A percentile compares a stretch with the other conserved stretches of the same genome.
phyloP scores from a whole-genome alignment of 2,113 vertebrate genomes.

The Coracopsis vasa region DNA sequence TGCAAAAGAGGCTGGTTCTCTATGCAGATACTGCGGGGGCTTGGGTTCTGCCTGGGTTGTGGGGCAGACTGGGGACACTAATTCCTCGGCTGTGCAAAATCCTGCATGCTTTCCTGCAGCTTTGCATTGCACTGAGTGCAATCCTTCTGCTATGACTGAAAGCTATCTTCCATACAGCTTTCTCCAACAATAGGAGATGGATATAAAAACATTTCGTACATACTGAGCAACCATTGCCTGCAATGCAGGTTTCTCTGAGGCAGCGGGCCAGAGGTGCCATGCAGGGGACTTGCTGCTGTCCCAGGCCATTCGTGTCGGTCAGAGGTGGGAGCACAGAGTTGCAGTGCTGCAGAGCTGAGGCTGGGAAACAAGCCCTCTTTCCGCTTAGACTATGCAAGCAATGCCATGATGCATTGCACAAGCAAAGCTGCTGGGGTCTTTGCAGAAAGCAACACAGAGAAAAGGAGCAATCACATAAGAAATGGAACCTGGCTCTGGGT shows the following conservation, averaged over 20 bases:
- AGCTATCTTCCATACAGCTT: background rate
- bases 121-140: accelerated
- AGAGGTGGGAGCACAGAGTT: background rate
- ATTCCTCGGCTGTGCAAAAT: background rate
- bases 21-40: too few relatives aligned
- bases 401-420: accelerated
- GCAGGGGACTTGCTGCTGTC: background rate
- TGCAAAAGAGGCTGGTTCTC: background rate
- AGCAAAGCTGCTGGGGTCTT: too few relatives aligned
- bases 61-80: background rate
- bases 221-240: background rate
- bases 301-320: accelerated
- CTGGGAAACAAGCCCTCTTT: background rate
- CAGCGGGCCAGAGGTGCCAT: background rate
- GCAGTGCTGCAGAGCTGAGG: background rate
- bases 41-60: background rate
- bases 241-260: too few relatives aligned
- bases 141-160: background rate
- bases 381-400: background rate
- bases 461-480: too few relatives aligned
- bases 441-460: background rate
- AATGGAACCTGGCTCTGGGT: background rate
- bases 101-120: background rate
- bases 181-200: background rate
- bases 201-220: background rate